Evolutionary conservation across 2,888 invertebrate species (phyloP).

Genomic region (Mythimna impura): DNA sequence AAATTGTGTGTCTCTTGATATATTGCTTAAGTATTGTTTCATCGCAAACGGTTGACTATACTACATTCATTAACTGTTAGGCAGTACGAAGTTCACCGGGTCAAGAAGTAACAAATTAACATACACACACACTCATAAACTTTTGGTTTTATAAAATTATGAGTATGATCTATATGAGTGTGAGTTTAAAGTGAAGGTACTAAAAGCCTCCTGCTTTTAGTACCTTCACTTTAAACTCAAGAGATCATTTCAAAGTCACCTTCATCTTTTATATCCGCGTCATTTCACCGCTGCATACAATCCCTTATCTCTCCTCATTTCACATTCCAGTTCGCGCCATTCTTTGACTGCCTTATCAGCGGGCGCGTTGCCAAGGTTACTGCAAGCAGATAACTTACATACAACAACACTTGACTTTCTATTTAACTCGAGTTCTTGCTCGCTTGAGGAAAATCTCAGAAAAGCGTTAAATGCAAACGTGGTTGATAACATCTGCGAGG

Average conservation of each 20-base stretch:
- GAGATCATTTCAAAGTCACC: background rate
- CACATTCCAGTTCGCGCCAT: constrained; percentile 44
- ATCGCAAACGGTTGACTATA: too few species aligned
- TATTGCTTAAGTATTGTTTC: too few species aligned
- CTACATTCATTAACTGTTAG: too few species aligned
- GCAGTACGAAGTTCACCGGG: too few species aligned
- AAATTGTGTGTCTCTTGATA: too few species aligned
- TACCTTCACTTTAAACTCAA: background rate
- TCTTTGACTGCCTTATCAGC: constrained; percentile 46
- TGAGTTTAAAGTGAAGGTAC: too few species aligned
- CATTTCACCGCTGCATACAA: constrained; percentile 29
- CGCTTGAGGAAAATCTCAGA: background rate
- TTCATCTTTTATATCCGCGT: background rate
- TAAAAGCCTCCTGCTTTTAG: too few species aligned
- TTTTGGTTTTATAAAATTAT: too few species aligned
- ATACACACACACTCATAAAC: too few species aligned
- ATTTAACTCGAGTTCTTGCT: constrained; percentile 38
- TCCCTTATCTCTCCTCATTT: constrained; percentile 32
- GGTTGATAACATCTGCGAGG: background rate
- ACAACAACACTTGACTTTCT: constrained; percentile 29
- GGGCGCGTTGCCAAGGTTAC: constrained; percentile 50
- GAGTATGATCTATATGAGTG: too few species aligned
- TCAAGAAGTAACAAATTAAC: too few species aligned
- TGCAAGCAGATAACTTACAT: constrained; percentile 47
- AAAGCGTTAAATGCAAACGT: constrained; percentile 10